Conservation (phyloP, 2,888 invertebrate genomes). For the Erannis defoliaria region DNA sequence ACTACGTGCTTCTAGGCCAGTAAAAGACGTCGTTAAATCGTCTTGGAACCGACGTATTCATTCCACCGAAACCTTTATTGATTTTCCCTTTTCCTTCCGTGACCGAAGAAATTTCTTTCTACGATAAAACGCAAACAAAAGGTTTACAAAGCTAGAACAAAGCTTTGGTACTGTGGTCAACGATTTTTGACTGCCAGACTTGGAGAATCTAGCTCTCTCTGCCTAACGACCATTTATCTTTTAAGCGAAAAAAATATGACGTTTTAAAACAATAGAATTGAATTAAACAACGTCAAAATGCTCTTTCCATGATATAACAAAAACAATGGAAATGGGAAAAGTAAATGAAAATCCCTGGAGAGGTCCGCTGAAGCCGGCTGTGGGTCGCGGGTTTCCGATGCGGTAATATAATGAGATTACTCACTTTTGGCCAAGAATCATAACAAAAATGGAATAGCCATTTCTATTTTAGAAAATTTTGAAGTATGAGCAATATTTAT, state of each 20-base stretch:
- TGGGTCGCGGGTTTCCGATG: slow-evolving; percentile 22
- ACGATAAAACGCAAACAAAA: not conserved
- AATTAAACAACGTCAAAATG: slow-evolving; percentile 19
- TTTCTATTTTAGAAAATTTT: slow-evolving; percentile 2
- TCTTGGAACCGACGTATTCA: slow-evolving; percentile 37
- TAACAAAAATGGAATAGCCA: slow-evolving; percentile 1
- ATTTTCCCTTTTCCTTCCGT: slow-evolving; percentile 42
- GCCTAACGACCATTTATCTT: too few relatives aligned
- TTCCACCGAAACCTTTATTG: slow-evolving; percentile 38
- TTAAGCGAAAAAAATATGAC: too few relatives aligned
- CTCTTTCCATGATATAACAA: slow-evolving; percentile 10
- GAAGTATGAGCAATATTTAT: not conserved
- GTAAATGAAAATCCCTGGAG: slow-evolving; percentile 43
- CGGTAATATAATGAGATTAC: slow-evolving; percentile 53
- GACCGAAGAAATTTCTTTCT: slow-evolving; percentile 24
- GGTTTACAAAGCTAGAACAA: too few relatives aligned
- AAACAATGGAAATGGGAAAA: slow-evolving; percentile 49
- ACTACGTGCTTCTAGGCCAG: slow-evolving; percentile 23
- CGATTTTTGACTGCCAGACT: slow-evolving; percentile 2
- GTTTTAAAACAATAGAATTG: slow-evolving; percentile 10
- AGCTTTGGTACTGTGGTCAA: not conserved
- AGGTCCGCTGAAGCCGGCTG: slow-evolving; percentile 25
- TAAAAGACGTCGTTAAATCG: slow-evolving; percentile 37
- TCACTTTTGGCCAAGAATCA: slow-evolving; percentile 40
- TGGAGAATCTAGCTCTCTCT: too few relatives aligned